Base-by-base conservation (phyloP, 2,888 invertebrate genomes). In the Teleiodes luculella region DNA sequence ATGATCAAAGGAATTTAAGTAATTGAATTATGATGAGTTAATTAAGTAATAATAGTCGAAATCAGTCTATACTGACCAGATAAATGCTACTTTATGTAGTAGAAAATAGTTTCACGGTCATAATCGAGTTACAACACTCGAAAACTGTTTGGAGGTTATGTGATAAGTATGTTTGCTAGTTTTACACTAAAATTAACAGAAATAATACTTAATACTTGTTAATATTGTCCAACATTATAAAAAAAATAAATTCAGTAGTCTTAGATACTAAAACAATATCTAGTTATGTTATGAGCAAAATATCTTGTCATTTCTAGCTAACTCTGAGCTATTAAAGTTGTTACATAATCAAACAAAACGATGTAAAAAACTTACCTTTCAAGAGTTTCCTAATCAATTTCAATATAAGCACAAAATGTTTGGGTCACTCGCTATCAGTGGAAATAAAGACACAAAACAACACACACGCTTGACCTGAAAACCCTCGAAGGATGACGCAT, bases 321-420 rank as follows among this genome's bases (percentile, higher is more conserved):
- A 64, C 64, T 58, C 37, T 52, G 64, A 54, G 58, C 53, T 55
- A 65, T 68, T 67, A 65, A 24, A 24, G 24, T 24, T 67, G 69
- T 86, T 86, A 86, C 77, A 86, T 86, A 86, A 86, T 68, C 72
- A 62, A 55, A 57, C 55, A 58, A 56, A 66, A 52, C 54, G 58
- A 59, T 58, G 35, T 16, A 55, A 56, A 43, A 56, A 65, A 71
- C 85, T 83, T 77, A 86, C 86, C 86, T 78, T 71, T 49, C 62
- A 52, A 58, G 57, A 55, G 43, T 65, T 56, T 64, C 62, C 68
- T 66, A 62, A 64, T 60, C 64, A 63, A 59, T 53, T 57, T 61
- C 57, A 56, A 57, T 57, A 43, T 59, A 58, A 60, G 62, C 62
- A 67, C 59, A 61, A 70, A 64, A 64, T 53, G 41, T 39, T 28